These are phyloP conservation scores for Deroplatys truncata DNA, from an alignment of 2,888 invertebrate species.

Conservation along the genomic window DNA sequence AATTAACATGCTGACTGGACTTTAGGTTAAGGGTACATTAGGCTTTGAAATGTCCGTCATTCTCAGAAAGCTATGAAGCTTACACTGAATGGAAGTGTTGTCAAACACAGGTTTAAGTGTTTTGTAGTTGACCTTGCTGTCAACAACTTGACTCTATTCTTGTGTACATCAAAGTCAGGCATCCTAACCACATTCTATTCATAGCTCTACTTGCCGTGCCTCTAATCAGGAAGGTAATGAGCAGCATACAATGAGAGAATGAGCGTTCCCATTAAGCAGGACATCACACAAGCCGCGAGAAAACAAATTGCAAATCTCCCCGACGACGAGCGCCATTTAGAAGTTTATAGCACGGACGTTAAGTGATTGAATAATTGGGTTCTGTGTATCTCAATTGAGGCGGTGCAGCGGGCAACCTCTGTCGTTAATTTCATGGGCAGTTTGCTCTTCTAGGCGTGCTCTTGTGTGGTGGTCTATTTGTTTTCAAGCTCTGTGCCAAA, in stretches of 20 bases:
- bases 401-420: no score
- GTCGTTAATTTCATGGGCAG: not conserved
- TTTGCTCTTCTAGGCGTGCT: not conserved
- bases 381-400: not conserved
- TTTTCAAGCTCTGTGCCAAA: not conserved
- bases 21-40: no score
- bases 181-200: not conserved
- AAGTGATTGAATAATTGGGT: not conserved
- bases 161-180: no score
- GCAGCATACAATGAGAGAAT: no score
- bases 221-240: not conserved
- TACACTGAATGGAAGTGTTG: no score
- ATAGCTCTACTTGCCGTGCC: not conserved
- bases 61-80: no score
- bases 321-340: not conserved
- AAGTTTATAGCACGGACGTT: not conserved
- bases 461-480: not conserved
- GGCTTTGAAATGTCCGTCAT: no score
- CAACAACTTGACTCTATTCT: no score
- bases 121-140: no score
- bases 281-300: not conserved
- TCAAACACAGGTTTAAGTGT: no score
- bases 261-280: not conserved
- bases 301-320: not conserved
- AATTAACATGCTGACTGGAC: no score